These are phyloP conservation scores for Tetrax tetrax DNA, from an alignment of 2,113 vertebrate genomes.

Conservation along the genomic window DNA sequence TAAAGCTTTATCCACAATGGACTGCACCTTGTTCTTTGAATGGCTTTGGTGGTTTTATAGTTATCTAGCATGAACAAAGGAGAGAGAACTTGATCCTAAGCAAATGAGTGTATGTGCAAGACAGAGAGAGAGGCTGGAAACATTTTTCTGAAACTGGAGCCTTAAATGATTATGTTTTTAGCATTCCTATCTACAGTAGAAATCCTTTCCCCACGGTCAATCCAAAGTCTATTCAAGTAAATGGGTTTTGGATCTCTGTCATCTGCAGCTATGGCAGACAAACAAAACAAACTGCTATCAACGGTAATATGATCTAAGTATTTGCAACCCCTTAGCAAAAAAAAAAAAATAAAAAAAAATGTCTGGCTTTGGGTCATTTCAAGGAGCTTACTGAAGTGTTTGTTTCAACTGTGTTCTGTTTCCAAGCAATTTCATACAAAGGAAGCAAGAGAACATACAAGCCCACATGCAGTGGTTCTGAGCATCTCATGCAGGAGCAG, in stretches of 20 bases:
- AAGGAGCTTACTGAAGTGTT: conserved; percentile 40
- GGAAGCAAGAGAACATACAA: neutral
- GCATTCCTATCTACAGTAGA: conserved; percentile 24
- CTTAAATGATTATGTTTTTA: neutral
- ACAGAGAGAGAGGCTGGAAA: neutral
- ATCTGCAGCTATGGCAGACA: conserved; percentile 28
- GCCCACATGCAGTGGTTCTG: neutral
- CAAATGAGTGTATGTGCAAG: neutral
- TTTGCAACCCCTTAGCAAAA: neutral
- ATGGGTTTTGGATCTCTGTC: conserved; percentile 38
- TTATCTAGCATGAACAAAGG: neutral
- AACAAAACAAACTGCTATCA: conserved; percentile 55
- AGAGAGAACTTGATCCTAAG: conserved; percentile 25
- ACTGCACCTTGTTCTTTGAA: neutral
- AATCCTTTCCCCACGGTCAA: conserved; percentile 47
- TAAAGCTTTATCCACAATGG: neutral
- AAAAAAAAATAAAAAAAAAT: neutral
- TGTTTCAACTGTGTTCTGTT: conserved; percentile 27
- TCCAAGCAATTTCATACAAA: conserved; percentile 46
- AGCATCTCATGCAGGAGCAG: neutral
- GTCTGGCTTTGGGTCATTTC: conserved; percentile 8
- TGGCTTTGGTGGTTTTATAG: neutral
- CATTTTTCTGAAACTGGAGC: conserved; percentile 20
- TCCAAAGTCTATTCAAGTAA: conserved; percentile 12
- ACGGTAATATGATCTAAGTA: conserved; percentile 54